Evolutionary conservation across 2,113 vertebrate species (phyloP).

Genomic region (Chaetops frenatus): DNA sequence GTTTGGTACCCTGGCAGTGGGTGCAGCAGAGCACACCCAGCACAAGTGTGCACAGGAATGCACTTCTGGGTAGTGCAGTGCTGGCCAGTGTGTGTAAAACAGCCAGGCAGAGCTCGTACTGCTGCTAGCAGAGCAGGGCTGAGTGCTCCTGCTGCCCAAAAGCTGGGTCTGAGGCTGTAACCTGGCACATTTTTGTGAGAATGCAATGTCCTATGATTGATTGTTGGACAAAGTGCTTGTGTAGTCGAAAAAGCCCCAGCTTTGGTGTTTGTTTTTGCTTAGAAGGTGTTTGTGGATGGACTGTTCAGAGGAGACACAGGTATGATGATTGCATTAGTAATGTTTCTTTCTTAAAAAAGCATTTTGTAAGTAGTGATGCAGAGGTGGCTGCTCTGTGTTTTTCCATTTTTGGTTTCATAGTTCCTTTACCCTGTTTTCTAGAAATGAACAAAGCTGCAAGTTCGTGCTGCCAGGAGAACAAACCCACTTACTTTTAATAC

Average conservation of each 20-base stretch:
- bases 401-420: slow-evolving; percentile 38
- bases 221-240: neutral
- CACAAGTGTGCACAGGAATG: neutral
- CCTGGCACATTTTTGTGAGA: neutral
- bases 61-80: neutral
- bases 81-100: neutral
- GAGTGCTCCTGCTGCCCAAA: neutral
- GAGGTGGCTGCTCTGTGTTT: neutral
- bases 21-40: neutral
- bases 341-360: neutral
- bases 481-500: neutral
- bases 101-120: neutral
- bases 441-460: slow-evolving; percentile 34
- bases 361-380: slow-evolving; percentile 3
- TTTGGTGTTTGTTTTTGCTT: neutral
- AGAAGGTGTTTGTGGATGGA: neutral
- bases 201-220: accelerated
- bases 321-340: neutral
- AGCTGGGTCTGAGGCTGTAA: neutral
- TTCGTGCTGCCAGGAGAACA: neutral
- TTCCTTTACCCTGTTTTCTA: slow-evolving; percentile 18
- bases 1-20: neutral
- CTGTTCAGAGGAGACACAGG: neutral
- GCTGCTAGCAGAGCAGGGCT: neutral
- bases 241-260: accelerated